Evolutionary conservation across 2,113 vertebrate species (phyloP), one percentile per base, ranked within the genome.

Genomic region (Callionymus lyra): DNA sequence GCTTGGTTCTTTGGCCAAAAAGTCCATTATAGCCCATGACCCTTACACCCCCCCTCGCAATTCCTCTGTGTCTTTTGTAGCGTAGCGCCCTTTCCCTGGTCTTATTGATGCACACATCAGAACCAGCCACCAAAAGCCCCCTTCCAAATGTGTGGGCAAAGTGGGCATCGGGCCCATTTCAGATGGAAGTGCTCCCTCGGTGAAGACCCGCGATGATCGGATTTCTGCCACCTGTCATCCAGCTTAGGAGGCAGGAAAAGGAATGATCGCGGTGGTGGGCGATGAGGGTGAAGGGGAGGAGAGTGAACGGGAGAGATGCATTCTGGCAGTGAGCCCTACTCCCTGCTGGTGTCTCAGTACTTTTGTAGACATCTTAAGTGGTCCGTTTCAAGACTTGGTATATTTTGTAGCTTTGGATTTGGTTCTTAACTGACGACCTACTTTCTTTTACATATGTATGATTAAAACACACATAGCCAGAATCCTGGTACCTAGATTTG

Each of bases 161-260:
- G 72, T 71, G 70, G 82, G 80, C 77, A 80, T 50, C 12, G 17
- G 58, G 78, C 74, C 81, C 60, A 18, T 46, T 54, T 73, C 56
- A 65, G 65, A 67, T 44, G 51, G 57, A 53, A 65, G 55, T 44
- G 58, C 67, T 73, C 70, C 63, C 50, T 54, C 35, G 47, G 53
- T 59, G 65, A 73, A 71, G 67, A 53, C 58, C 56, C 31, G 19
- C 38, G 56, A 59, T 63, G 82, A 83, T 86, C 82, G 17, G 64
- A 72, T 86, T 85, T 85, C 84, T 80, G 66, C 81, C 85, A 87
- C 83, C 84, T 85, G 83, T 86, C 80, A 77, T 70, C 69, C 65
- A 76, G 72, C 65, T 81, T 78, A 74, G 63, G 60, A 53, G 59
- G 67, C 66, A 66, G 59, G 66, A 44, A 44, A 54, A 43, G 67